Evolutionary conservation across 2,797 vertebrate species (phyloP).

Genomic region (Xiphophorus birchmanni): DNA sequence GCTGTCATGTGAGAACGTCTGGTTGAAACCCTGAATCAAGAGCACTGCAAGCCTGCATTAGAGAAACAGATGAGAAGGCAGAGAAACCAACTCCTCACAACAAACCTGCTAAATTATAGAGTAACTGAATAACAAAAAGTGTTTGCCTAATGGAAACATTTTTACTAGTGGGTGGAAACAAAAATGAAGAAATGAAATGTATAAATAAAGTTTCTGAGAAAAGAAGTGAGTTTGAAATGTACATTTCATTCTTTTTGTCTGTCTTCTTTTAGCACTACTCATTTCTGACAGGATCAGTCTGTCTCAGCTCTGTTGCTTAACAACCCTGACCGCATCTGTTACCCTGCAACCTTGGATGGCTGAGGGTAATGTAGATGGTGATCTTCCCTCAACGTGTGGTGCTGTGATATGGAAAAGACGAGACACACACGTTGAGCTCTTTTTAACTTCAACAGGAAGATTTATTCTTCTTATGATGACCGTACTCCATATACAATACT

Average conservation of each 20-base stretch:
- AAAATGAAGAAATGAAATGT: no score
- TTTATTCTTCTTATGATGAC: no score
- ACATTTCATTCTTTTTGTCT: slow-evolving; percentile 52
- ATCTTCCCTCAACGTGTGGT: no score
- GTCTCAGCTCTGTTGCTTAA: slow-evolving; percentile 16
- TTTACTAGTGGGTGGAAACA: slow-evolving; percentile 5
- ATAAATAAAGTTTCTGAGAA: slow-evolving; percentile 2
- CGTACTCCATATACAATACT: no score
- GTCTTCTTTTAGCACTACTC: slow-evolving; percentile 24
- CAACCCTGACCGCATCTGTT: slow-evolving; percentile 7
- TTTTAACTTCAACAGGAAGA: no score
- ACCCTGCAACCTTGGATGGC: no score
- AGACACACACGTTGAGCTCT: no score
- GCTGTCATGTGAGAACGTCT: slow-evolving; percentile 23
- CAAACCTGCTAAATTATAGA: slow-evolving; percentile 63
- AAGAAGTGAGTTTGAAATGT: slow-evolving; percentile 27
- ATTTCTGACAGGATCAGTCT: slow-evolving; percentile 17
- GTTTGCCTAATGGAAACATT: slow-evolving; percentile 60
- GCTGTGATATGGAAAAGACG: no score
- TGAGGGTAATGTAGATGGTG: no score
- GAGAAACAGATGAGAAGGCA: slow-evolving; percentile 15
- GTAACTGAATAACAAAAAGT: slow-evolving; percentile 44
- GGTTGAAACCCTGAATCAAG: slow-evolving; percentile 52
- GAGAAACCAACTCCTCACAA: slow-evolving; percentile 27
- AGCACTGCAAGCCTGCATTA: background rate